Conservation (phyloP, 2,797 vertebrate genomes). For the Lophura swinhoii region DNA sequence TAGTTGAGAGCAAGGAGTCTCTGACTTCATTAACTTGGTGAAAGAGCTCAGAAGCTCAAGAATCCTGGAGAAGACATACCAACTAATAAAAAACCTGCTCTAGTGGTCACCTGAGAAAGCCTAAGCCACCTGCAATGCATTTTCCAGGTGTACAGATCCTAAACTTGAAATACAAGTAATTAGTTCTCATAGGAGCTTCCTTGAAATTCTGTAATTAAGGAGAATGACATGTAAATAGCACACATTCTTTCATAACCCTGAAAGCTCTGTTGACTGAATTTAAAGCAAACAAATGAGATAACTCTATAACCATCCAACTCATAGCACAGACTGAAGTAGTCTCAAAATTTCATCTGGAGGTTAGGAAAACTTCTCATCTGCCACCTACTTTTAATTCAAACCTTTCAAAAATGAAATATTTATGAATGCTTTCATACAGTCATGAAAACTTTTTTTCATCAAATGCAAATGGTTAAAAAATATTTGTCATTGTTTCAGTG, state of each 20-base stretch:
- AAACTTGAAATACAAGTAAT: neutral
- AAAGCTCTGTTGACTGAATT: neutral
- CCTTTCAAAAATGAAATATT: neutral
- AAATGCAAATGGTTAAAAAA: neutral
- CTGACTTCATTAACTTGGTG: neutral
- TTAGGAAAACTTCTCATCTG: neutral
- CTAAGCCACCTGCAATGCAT: neutral
- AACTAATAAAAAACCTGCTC: neutral
- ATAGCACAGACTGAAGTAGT: neutral
- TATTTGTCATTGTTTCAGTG: neutral
- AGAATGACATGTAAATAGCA: neutral
- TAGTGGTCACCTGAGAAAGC: neutral
- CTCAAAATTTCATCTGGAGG: neutral
- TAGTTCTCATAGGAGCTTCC: neutral
- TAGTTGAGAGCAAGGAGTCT: neutral
- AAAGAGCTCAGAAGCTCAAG: neutral
- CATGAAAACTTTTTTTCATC: neutral
- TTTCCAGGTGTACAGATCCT: neutral
- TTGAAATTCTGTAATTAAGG: neutral
- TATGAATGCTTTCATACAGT: neutral
- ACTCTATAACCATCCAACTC: neutral
- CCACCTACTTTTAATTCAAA: neutral
- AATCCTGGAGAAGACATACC: neutral
- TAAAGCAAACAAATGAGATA: neutral
- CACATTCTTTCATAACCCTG: neutral